A percentile compares a stretch with the other conserved stretches of the same genome.
Conservation (phyloP, 2,113 vertebrate species). For the Pogona vitticeps region DNA sequence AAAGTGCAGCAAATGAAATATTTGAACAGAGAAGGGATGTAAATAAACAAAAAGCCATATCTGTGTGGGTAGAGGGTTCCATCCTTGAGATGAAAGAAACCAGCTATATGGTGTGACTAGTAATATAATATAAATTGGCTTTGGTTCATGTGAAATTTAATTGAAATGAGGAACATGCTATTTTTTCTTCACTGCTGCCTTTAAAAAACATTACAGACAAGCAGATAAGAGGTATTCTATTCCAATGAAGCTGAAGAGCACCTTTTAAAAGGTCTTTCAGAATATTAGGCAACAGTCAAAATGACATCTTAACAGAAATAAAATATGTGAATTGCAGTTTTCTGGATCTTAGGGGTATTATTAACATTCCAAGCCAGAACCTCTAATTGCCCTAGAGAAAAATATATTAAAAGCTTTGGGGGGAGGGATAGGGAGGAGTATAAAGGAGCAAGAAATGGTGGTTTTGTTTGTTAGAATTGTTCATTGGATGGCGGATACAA, state of each 20-base stretch:
- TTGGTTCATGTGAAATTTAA: slow-evolving; percentile 45
- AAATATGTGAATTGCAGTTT: not conserved
- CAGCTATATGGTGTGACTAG: slow-evolving; percentile 27
- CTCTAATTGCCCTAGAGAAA: not conserved
- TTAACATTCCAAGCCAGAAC: not conserved
- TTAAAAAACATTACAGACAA: slow-evolving; percentile 37
- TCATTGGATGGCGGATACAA: not conserved
- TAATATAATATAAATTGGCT: too few relatives aligned
- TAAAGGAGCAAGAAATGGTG: not conserved
- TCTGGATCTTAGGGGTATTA: not conserved
- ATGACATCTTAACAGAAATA: not conserved
- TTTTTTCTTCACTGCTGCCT: slow-evolving; percentile 3
- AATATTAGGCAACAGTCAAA: not conserved
- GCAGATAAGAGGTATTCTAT: slow-evolving; percentile 19
- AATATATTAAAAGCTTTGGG: not conserved
- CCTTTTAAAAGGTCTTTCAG: slow-evolving; percentile 15
- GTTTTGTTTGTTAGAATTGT: not conserved
- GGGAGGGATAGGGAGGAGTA: not conserved
- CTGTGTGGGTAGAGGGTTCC: too few relatives aligned
- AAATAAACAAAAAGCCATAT: not conserved
- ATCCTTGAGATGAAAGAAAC: slow-evolving; percentile 46
- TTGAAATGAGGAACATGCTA: not conserved
- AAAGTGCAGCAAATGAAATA: slow-evolving; percentile 6
- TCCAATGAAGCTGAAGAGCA: slow-evolving; percentile 17
- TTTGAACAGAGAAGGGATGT: not conserved